Evolutionary conservation across 2,113 vertebrate genomes (phyloP).

Genomic region (Paradoxurus hermaphroditus): DNA sequence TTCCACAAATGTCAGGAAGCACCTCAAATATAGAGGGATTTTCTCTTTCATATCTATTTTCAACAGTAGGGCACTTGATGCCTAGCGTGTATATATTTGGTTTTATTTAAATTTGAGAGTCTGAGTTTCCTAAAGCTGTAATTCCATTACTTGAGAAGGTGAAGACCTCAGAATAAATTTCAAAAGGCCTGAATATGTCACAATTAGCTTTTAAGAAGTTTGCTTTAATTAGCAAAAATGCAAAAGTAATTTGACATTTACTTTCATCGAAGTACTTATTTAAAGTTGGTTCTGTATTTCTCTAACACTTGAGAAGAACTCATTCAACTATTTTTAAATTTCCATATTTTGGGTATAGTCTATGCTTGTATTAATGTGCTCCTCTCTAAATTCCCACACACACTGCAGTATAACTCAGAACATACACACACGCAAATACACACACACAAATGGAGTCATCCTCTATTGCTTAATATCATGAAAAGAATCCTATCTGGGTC

Average conservation of each 20-base stretch:
- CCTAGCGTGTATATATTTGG: neutral
- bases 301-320: neutral
- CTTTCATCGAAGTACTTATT: neutral
- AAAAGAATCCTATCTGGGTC: constrained; percentile 5
- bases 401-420: neutral
- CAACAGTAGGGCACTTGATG: neutral
- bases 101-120: constrained; percentile 5
- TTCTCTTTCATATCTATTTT: neutral
- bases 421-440: neutral
- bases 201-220: neutral
- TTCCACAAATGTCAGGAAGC: neutral
- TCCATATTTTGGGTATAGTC: neutral
- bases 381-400: accelerated
- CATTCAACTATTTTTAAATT: neutral
- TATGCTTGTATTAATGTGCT: neutral
- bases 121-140: neutral
- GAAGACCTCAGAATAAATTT: neutral
- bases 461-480: neutral
- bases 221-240: constrained; percentile 41
- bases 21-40: neutral
- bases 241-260: constrained; percentile 18
- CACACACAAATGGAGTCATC: neutral
- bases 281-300: neutral
- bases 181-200: neutral
- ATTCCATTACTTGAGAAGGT: neutral